phyloP scores from a whole-genome alignment of 2,888 invertebrate species.

The Mellilla xanthometata region DNA sequence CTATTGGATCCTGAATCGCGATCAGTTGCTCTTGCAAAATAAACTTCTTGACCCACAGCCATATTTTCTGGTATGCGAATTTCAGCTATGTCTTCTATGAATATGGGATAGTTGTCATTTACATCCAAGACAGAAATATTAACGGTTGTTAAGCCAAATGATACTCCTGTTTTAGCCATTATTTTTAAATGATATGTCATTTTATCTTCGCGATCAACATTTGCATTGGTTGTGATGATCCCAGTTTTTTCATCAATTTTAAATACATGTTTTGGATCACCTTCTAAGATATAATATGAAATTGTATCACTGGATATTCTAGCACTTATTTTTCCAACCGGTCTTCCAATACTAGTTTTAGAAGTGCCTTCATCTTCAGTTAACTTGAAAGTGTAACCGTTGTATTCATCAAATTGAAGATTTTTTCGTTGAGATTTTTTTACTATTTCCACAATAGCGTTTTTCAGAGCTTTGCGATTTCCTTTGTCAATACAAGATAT shows the following conservation, averaged over 20 bases:
- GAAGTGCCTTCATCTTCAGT: conserved; percentile 89
- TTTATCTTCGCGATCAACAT: conserved; percentile 92
- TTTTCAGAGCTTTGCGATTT: conserved; percentile 86
- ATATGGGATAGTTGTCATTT: conserved; percentile 95
- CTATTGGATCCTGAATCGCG: conserved; percentile 95
- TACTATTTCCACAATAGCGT: conserved; percentile 91
- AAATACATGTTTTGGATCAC: conserved; percentile 90
- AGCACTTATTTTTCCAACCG: conserved; percentile 90
- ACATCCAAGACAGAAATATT: conserved; percentile 92
- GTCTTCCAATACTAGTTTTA: conserved; percentile 84
- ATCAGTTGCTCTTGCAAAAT: conserved; percentile 93
- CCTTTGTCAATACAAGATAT: conserved; percentile 93
- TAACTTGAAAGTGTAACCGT: conserved; percentile 91
- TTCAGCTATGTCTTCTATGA: conserved; percentile 90
- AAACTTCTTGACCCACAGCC: conserved; percentile 96
- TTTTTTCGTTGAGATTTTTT: conserved; percentile 87
- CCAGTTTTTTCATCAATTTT: conserved; percentile 91
- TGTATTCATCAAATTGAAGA: conserved; percentile 89
- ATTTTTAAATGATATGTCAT: conserved; percentile 90
- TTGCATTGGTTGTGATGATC: conserved; percentile 88
- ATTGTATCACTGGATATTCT: conserved; percentile 84
- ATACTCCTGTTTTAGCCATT: conserved; percentile 89
- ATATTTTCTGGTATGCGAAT: conserved; percentile 92
- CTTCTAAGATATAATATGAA: conserved; percentile 90
- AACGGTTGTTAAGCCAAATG: conserved; percentile 90